Base-by-base conservation (phyloP, 1,140 invertebrate species). In the Eriocheir sinensis region DNA sequence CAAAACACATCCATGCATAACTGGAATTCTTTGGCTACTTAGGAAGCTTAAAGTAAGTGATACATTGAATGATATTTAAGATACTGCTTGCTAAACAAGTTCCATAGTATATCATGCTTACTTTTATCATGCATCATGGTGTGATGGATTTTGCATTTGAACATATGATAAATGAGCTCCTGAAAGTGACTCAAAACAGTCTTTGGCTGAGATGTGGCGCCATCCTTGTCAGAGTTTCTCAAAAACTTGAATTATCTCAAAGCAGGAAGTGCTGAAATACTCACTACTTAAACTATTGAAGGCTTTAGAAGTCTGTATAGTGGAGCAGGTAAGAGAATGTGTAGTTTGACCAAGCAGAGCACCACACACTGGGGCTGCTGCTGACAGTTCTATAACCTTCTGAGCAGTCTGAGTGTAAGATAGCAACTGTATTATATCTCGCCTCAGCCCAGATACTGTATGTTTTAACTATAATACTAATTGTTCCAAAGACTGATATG, bases 391-490 rank as follows among this genome's bases (percentile, higher is more conserved):
- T 72, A 8, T 72, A 72, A 72, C 60, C 60, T 72, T 27, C 12
- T 72, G 21, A 53, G 12, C 48, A 72, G 27, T 21, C 60, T 72
- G 27, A n/a, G 60, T 72, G 8, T 72, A n/a, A 72, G 60, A 72
- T n/a, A 72, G 60, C 27, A 21, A 72, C 60, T n/a, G 27, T 72
- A n/a, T 72, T 72, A n/a, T 72, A 21, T 72, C 27, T n/a, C 27
- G 60, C 60, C 60, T 72, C 27, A 72, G 53, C 60, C 60, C 21
- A 72, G 3, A n/a, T 72, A 60, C 53, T 72, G 21, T n/a, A 72
- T 72, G 60, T 72, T 72, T 72, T 72, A n/a, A 72, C 27, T 72
- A 72, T 72, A n/a, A n/a, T 72, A 72, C 60, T 72, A 6, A 72
- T 72, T 72, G 60, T 72, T 72, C 60, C n/a, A n/a, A 21, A 12